phyloP scores from a whole-genome alignment of 2,888 invertebrate genomes.

The Galeruca laticollis region DNA sequence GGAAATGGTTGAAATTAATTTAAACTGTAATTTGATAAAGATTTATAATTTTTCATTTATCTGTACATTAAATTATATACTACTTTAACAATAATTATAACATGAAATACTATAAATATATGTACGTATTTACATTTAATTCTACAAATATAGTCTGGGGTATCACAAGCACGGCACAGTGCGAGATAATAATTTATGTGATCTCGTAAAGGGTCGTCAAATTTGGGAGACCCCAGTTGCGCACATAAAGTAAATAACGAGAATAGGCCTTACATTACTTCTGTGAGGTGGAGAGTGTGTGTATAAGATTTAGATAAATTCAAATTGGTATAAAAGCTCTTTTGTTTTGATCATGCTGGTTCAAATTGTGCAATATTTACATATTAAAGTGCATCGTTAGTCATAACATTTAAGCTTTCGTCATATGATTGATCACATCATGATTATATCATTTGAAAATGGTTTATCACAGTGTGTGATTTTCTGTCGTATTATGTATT shows the following conservation, averaged over 20 bases:
- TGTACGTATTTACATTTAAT: slow-evolving; percentile 32
- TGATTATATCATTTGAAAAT: too few relatives aligned
- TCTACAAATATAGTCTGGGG: slow-evolving; percentile 33
- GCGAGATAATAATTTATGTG: slow-evolving; percentile 29
- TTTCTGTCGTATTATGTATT: too few relatives aligned
- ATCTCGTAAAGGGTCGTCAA: slow-evolving; percentile 37
- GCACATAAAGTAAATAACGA: slow-evolving; percentile 63
- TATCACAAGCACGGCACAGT: slow-evolving; percentile 41
- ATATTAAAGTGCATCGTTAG: slow-evolving; percentile 25
- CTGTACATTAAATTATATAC: slow-evolving; percentile 29
- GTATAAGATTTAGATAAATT: slow-evolving; percentile 21
- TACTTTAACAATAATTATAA: slow-evolving; percentile 36
- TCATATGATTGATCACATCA: background rate
- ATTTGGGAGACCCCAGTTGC: slow-evolving; percentile 40
- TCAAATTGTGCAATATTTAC: slow-evolving; percentile 40
- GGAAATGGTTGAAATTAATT: slow-evolving; percentile 11
- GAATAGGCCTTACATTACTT: slow-evolving; percentile 56
- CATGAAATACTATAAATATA: slow-evolving; percentile 26
- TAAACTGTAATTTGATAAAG: slow-evolving; percentile 24
- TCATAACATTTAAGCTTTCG: background rate
- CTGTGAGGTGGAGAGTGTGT: slow-evolving; percentile 57
- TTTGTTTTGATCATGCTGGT: slow-evolving; percentile 31
- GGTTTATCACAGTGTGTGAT: too few relatives aligned
- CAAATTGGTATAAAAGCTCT: slow-evolving; percentile 28
- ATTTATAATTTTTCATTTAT: slow-evolving; percentile 33